A percentile compares a stretch with the other conserved stretches of the same genome.
Conservation (phyloP, 2,888 invertebrate genomes). For the Meiosimyza decipiens region DNA sequence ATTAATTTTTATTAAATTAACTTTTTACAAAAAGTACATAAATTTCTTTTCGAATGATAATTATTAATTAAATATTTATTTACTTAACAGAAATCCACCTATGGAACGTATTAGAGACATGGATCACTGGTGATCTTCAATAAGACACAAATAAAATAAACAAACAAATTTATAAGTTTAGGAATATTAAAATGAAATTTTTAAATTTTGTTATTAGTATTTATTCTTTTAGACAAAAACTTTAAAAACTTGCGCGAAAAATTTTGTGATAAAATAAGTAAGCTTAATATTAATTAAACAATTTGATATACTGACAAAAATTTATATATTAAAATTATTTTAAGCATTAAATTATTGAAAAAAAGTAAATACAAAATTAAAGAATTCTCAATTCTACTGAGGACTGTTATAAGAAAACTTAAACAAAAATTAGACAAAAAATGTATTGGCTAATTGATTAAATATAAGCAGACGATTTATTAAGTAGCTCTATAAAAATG, state of each 20-base stretch:
- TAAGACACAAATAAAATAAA: neutral
- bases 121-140: constrained; percentile 63
- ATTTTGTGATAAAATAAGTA: neutral
- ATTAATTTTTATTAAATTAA: neutral
- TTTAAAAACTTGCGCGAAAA: neutral
- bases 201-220: neutral
- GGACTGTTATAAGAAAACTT: neutral
- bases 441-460: neutral
- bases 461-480: constrained; percentile 5
- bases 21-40: too few species aligned
- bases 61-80: constrained; percentile 7
- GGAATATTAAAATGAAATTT: neutral
- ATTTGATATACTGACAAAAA: neutral
- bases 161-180: constrained; percentile 28
- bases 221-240: neutral
- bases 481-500: constrained; percentile 17
- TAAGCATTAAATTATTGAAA: constrained; percentile 17
- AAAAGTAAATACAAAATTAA: neutral
- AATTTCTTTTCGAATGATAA: neutral
- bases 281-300: constrained; percentile 25
- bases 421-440: neutral
- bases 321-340: neutral
- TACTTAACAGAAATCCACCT: constrained; percentile 62
- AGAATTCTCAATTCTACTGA: neutral
- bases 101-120: constrained; percentile 64